A percentile compares a stretch with the other conserved stretches of the same genome.
phyloP scores from a whole-genome alignment of 2,888 invertebrate species.

The Abscondita cerata region DNA sequence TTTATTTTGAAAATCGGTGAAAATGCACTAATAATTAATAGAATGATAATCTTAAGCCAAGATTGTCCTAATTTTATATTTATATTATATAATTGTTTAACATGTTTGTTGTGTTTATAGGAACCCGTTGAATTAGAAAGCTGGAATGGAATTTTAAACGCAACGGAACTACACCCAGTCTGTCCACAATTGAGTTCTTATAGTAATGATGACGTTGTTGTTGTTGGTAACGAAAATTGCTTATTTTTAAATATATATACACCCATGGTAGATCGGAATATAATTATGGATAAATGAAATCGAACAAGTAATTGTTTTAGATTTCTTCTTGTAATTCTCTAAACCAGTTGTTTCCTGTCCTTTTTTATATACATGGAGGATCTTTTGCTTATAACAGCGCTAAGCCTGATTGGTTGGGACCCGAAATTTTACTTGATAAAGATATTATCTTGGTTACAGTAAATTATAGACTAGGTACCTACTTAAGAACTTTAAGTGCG shows the following conservation, averaged over 20 bases:
- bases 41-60: no score
- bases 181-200: conserved; percentile 66
- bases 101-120: no score
- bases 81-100: no score
- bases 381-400: conserved; percentile 79
- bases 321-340: background rate
- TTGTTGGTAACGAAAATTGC: conserved; percentile 83
- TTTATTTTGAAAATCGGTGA: no score
- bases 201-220: background rate
- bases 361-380: conserved; percentile 78
- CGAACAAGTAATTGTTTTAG: background rate
- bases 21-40: no score
- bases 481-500: no score
- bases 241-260: conserved; percentile 78
- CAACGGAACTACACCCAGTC: conserved; percentile 68
- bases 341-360: conserved; percentile 64
- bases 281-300: background rate
- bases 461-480: conserved; percentile 43
- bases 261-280: conserved; percentile 62
- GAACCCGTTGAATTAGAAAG: conserved; percentile 67
- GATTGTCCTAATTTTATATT: no score
- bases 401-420: conserved; percentile 72
- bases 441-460: conserved; percentile 67
- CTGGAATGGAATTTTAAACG: conserved; percentile 71
- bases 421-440: conserved; percentile 72